Base-by-base conservation (phyloP, 1,140 invertebrate species). In the Bombus balteatus region DNA sequence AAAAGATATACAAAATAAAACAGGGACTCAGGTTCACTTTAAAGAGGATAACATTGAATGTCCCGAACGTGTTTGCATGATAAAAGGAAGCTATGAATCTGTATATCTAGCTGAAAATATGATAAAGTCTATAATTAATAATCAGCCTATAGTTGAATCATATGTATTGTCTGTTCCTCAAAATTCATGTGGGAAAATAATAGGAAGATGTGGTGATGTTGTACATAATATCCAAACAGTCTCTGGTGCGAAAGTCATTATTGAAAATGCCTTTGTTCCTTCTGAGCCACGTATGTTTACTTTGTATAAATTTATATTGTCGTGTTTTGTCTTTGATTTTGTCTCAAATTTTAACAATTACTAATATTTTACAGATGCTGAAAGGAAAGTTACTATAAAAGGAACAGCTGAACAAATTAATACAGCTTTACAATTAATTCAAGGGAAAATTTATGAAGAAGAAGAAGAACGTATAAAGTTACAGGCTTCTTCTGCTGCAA, bases 1-100 rank as follows among this genome's bases (percentile, higher is more conserved):
- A 62, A 97, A 97, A 92, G 94, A 96, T 81, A 96, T 98, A 89
- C 96, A 98, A 92, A 94, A 96, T 71, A 96, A 96, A 87, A 97
- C 97, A 1, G 96, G 96, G 65, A 97, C 97, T 6, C 95, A 95
- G 87, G 97, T 98, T 72, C 96, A 96, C 91, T 98, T 98, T 87
- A 93, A 92, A 39, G 94, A 96, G 43, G 95, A 96, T 1, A 92
- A 95, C 22, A 2, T 89, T 9, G 87, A 89, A 39, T 39, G 13
- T 34, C 8, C 83, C 34, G 78, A 94, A 18, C 94, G 96, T 85
- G 95, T 96, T 34, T 97, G 97, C 85, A 93, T 97, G 5, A 97
- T 98, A 68, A 94, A 95, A 68, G 98, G 98, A 4, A 93, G 93
- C 3, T 92, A 37, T 12, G 96, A 97, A 71, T 94, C 95, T 37